A percentile compares a stretch with the other conserved stretches of the same genome.
These are phyloP conservation scores for Rhagologus leucostigma DNA, from an alignment of 2,113 vertebrate species.

Conservation along the genomic window DNA sequence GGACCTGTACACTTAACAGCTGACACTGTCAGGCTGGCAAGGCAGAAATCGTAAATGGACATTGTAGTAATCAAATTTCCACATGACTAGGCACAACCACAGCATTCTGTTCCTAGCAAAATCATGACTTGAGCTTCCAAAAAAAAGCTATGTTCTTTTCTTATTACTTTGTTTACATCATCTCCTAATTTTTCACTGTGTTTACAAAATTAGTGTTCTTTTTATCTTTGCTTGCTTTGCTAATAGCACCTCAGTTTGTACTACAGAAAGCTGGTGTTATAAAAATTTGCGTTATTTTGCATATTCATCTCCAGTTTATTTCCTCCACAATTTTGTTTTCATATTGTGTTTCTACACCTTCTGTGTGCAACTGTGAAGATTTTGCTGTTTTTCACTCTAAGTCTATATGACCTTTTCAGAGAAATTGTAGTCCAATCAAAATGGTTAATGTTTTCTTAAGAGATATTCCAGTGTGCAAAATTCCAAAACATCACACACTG, in stretches of 20 bases:
- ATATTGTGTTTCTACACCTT: neutral
- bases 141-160: neutral
- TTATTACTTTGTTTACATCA: neutral
- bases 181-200: neutral
- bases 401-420: neutral
- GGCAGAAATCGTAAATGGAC: neutral
- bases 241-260: neutral
- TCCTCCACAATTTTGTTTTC: neutral
- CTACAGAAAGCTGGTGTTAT: neutral
- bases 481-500: neutral
- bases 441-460: neutral
- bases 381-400: neutral
- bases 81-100: neutral
- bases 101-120: neutral
- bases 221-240: neutral
- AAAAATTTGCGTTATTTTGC: conserved; percentile 7
- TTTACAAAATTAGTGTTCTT: neutral
- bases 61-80: neutral
- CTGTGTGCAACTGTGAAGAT: neutral
- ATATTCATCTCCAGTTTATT: neutral
- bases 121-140: neutral
- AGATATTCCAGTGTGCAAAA: neutral
- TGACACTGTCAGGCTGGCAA: neutral
- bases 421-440: neutral
- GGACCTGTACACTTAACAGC: neutral